Conservation (phyloP, 2,113 vertebrate species). For the Coracopsis vasa region DNA sequence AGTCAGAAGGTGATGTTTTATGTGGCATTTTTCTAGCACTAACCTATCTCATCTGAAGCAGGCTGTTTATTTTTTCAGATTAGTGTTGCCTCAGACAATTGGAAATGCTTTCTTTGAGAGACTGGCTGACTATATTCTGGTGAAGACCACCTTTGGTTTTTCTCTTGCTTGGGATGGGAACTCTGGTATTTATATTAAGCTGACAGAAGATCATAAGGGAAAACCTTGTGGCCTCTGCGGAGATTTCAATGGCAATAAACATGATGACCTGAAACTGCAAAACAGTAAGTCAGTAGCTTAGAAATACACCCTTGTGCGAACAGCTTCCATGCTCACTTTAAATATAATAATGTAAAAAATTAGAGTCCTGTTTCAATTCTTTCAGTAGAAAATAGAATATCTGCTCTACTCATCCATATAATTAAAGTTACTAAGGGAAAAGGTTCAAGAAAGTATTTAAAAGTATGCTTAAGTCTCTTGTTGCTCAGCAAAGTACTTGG, state of each 20-base stretch:
- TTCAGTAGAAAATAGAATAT: background rate
- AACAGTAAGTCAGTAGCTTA: constrained; percentile 79
- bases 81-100: constrained; percentile 87
- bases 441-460: background rate
- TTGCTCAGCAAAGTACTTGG: background rate
- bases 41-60: background rate
- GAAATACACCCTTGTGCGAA: background rate
- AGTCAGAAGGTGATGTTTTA: background rate
- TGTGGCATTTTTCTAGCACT: background rate
- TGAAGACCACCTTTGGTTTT: constrained; percentile 97
- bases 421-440: background rate
- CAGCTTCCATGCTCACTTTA: background rate
- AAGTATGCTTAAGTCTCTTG: background rate
- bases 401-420: background rate
- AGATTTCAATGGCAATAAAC: constrained; percentile 90
- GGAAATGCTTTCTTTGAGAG: constrained; percentile 91
- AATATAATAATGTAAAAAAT: background rate
- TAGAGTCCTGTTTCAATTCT: background rate
- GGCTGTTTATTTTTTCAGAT: constrained; percentile 74
- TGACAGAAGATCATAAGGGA: constrained; percentile 91
- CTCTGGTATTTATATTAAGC: constrained; percentile 93
- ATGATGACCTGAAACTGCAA: constrained; percentile 88
- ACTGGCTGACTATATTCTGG: constrained; percentile 93
- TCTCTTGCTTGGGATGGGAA: constrained; percentile 97
- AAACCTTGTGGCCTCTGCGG: constrained; percentile 92